Base-by-base conservation (phyloP, 2,888 invertebrate species). In the Ligdia adustata region DNA sequence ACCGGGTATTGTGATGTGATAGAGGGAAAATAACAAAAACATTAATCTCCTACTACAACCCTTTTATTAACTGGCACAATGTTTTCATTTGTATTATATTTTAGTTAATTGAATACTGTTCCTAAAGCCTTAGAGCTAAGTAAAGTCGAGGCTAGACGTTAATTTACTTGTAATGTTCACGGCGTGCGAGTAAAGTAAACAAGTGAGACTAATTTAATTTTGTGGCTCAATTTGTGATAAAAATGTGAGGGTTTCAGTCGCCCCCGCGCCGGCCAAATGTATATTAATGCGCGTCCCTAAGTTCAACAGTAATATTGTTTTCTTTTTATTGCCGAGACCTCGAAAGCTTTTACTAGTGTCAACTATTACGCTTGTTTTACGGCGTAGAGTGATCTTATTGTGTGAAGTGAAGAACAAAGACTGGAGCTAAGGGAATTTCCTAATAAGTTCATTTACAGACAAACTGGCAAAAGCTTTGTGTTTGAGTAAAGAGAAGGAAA, bases 261-360 rank as follows among this genome's bases (percentile, higher is more conserved):
- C 56, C 58, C 2, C n/a, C 57, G 67, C 65, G 60, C 57, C 64
- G 55, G 61, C 81, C 77, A 87, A 89, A 89, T 88, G 80, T 86
- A 80, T 86, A 89, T 86, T 87, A 87, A 87, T 87, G 85, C 80
- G 77, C 70, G 74, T 67, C 75, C 77, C 77, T 64, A 75, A 82
- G 79, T 79, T 64, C 78, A 75, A 69, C 66, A 72, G 78, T 83
- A 81, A 85, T 86, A 85, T 81, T 80, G 81, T 87, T 81, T 81
- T 75, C 79, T 85, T 87, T 88, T 87, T 87, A 83, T 78, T 67
- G 57, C 66, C 56, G 59, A 70, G 74, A 75, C 78, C 78, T 78
- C 77, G 64, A 72, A 80, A 76, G 82, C 82, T 85, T 83, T 82
- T 77, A 80, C 79, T 80, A 70, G 74, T 77, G 81, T 79, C 79